Percentiles rank a stretch among this genome's conserved stretches.
These are phyloP conservation scores for Neelides folsomi DNA, from an alignment of 2,888 invertebrate genomes.

Conservation along the genomic window DNA sequence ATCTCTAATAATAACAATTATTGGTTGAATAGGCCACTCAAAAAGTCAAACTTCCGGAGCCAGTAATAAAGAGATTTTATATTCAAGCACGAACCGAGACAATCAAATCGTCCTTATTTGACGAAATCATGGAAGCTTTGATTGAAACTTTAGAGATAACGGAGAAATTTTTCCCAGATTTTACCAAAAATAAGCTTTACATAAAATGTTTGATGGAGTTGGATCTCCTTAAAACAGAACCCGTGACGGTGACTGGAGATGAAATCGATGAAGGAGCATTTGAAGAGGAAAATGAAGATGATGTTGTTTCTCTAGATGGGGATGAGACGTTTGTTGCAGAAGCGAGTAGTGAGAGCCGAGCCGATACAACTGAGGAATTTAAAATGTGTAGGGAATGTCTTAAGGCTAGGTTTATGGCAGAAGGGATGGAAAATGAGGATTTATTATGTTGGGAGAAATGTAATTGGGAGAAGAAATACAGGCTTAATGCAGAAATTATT, in stretches of 20 bases:
- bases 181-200: constrained; percentile 53
- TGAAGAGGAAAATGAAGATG: constrained; percentile 44
- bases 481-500: constrained; percentile 26
- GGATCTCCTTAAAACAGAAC: constrained; percentile 49
- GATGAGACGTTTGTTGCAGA: constrained; percentile 36
- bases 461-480: constrained; percentile 20
- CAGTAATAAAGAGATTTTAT: constrained; percentile 47
- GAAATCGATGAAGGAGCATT: constrained; percentile 32
- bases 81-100: constrained; percentile 50
- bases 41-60: constrained; percentile 50
- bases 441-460: constrained; percentile 22
- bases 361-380: constrained; percentile 14
- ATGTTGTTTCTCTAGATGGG: constrained; percentile 44
- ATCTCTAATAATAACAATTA: too few species aligned
- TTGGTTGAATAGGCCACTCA: constrained; percentile 46
- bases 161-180: constrained; percentile 50
- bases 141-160: constrained; percentile 50
- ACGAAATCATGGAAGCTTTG: constrained; percentile 60
- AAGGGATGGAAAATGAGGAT: constrained; percentile 20
- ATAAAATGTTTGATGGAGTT: constrained; percentile 57
- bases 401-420: constrained; percentile 12
- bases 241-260: constrained; percentile 5
- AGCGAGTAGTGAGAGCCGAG: not conserved
- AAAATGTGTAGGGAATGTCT: constrained; percentile 31
- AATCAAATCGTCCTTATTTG: constrained; percentile 63